These are phyloP conservation scores for Microcebus lehilahytsara DNA, from an alignment of 2,113 vertebrate species.

Conservation along the genomic window DNA sequence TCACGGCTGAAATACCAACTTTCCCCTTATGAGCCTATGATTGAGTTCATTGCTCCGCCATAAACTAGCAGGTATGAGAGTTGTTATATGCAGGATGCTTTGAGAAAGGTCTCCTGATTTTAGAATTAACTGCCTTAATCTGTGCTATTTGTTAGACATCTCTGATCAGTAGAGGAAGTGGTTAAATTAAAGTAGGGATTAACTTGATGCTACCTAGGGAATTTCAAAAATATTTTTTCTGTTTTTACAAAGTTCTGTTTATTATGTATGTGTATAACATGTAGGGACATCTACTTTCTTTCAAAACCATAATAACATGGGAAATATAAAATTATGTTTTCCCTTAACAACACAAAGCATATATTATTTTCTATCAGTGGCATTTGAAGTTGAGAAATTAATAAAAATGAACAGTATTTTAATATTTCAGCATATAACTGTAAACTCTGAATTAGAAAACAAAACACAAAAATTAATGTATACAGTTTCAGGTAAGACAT, in stretches of 20 bases:
- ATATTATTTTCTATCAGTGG: constrained; percentile 1
- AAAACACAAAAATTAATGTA: neutral
- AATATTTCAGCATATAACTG: neutral
- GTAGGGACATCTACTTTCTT: neutral
- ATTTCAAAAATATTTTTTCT: constrained; percentile 14
- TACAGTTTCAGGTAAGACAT: neutral
- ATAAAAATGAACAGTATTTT: neutral
- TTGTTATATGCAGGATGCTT: neutral
- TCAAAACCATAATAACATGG: constrained; percentile 16
- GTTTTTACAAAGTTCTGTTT: constrained; percentile 24
- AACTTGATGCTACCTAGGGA: neutral
- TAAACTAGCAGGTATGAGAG: neutral
- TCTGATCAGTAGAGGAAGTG: constrained; percentile 10
- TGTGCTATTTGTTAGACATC: constrained; percentile 1
- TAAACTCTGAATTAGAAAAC: constrained; percentile 26
- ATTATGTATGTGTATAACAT: neutral
- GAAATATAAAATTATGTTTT: constrained; percentile 36
- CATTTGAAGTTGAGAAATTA: constrained; percentile 33
- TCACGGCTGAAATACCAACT: neutral
- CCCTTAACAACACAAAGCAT: neutral
- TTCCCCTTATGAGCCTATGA: neutral
- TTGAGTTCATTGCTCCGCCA: neutral
- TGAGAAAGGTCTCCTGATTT: neutral
- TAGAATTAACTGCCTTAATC: constrained; percentile 27
- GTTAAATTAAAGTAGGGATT: constrained; percentile 32